A percentile compares a stretch with the other conserved stretches of the same genome.
Conservation (phyloP, 1,140 invertebrate species). For the Thaumetopoea pityocampa region DNA sequence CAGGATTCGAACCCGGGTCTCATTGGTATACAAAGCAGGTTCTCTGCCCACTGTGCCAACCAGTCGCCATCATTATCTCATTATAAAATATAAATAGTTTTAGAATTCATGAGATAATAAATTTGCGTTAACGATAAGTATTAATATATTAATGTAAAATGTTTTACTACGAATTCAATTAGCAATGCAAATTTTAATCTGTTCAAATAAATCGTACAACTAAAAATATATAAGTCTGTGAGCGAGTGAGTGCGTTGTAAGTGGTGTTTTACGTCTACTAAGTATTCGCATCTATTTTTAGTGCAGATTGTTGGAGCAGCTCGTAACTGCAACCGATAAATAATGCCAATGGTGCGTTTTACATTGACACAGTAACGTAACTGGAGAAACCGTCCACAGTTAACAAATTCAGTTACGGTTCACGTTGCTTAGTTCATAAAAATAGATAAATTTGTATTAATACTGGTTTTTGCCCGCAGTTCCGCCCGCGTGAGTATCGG, state of each 20-base stretch:
- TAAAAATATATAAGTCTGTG: constrained; percentile 17
- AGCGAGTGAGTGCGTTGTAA: constrained; percentile 23
- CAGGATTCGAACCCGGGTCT: no score
- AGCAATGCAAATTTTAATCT: constrained; percentile 6
- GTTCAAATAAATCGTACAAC: constrained; percentile 12
- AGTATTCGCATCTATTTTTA: constrained; percentile 45
- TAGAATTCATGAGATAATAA: no score
- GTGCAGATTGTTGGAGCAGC: constrained; percentile 41
- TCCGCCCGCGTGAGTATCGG: no score
- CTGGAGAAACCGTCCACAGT: constrained; percentile 16
- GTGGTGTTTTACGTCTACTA: constrained; percentile 31
- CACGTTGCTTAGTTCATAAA: no score
- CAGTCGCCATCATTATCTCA: no score
- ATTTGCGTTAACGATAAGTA: no score
- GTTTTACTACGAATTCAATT: constrained; percentile 8
- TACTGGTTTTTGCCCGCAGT: no score
- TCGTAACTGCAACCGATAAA: constrained; percentile 49
- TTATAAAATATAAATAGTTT: no score
- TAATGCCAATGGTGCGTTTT: constrained; percentile 35
- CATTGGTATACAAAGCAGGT: no score
- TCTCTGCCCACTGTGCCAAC: no score
- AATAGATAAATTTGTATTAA: no score
- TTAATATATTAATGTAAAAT: neutral
- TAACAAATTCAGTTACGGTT: constrained; percentile 1
- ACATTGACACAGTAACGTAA: constrained; percentile 22